These are phyloP conservation scores for Heliconius hewitsoni DNA, from an alignment of 1,140 invertebrate species.

Conservation along the genomic window DNA sequence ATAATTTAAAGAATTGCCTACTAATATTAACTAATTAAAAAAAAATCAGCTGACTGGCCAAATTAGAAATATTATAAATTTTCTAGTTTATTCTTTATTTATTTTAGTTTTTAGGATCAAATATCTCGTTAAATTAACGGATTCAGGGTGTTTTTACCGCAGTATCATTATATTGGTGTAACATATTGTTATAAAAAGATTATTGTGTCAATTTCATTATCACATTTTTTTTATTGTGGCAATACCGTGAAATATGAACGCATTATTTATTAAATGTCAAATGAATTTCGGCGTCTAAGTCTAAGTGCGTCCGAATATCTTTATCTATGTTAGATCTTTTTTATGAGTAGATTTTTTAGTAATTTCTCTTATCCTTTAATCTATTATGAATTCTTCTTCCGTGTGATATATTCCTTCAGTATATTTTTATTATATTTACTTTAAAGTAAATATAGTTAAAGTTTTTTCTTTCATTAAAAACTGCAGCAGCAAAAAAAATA, in stretches of 20 bases:
- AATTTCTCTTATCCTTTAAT: not conserved
- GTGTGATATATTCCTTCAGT: not conserved
- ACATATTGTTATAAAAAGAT: too few species aligned
- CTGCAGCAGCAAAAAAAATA: not conserved
- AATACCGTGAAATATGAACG: not conserved
- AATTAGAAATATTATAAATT: too few species aligned
- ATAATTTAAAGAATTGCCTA: too few species aligned
- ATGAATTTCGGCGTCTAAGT: conserved; percentile 29
- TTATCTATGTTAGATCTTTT: not conserved
- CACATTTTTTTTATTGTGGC: not conserved
- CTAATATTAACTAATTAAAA: too few species aligned
- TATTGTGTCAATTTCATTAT: too few species aligned
- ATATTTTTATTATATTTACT: not conserved
- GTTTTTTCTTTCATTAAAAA: too few species aligned
- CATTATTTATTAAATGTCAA: conserved; percentile 24
- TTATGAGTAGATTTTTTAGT: not conserved
- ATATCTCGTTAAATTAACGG: too few species aligned
- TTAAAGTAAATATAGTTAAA: not conserved
- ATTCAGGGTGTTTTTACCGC: too few species aligned
- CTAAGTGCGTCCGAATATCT: conserved; percentile 23
- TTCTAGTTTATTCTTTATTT: too few species aligned
- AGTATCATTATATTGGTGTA: too few species aligned
- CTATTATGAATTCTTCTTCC: not conserved
- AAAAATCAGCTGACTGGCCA: too few species aligned
- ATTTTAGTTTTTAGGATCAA: too few species aligned